These are phyloP conservation scores for Periophthalmodon schlosseri DNA, from an alignment of 2,113 vertebrate genomes.

Conservation along the genomic window DNA sequence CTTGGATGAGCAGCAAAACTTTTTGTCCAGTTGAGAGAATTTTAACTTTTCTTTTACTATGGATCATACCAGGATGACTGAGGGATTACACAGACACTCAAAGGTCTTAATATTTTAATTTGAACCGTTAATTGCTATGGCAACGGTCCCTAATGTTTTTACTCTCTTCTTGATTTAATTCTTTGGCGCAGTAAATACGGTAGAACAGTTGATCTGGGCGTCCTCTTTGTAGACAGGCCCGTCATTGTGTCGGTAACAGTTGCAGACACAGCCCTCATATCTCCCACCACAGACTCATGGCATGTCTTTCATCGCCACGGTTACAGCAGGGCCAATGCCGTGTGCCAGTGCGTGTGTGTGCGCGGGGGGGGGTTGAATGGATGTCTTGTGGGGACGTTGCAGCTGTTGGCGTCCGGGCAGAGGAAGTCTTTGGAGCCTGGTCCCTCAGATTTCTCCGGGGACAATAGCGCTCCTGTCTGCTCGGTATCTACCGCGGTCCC, in stretches of 20 bases:
- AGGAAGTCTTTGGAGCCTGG: conserved; percentile 27
- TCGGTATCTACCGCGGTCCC: neutral
- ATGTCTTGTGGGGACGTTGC: conserved; percentile 60
- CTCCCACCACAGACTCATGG: conserved; percentile 62
- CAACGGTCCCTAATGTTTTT: neutral
- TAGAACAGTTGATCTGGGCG: neutral
- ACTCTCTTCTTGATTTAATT: conserved; percentile 32
- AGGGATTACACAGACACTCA: too few relatives aligned
- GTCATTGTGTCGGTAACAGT: neutral
- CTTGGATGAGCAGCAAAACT: too few relatives aligned
- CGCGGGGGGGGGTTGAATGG: conserved; percentile 53
- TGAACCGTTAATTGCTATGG: too few relatives aligned
- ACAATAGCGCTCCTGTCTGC: conserved; percentile 26
- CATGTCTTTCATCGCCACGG: conserved; percentile 58
- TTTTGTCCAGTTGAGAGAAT: too few relatives aligned
- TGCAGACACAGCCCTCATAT: conserved; percentile 39
- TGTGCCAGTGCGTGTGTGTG: conserved; percentile 49
- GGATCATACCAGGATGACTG: too few relatives aligned
- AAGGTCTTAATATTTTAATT: too few relatives aligned
- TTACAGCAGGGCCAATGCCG: conserved; percentile 67
- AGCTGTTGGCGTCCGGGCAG: conserved; percentile 62
- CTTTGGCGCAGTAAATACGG: too few relatives aligned
- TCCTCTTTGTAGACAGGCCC: neutral
- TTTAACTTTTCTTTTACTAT: too few relatives aligned
- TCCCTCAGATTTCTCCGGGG: conserved; percentile 18